These are phyloP conservation scores for Tyrophagus putrescentiae DNA, from an alignment of 1,140 invertebrate genomes.

Conservation along the genomic window DNA sequence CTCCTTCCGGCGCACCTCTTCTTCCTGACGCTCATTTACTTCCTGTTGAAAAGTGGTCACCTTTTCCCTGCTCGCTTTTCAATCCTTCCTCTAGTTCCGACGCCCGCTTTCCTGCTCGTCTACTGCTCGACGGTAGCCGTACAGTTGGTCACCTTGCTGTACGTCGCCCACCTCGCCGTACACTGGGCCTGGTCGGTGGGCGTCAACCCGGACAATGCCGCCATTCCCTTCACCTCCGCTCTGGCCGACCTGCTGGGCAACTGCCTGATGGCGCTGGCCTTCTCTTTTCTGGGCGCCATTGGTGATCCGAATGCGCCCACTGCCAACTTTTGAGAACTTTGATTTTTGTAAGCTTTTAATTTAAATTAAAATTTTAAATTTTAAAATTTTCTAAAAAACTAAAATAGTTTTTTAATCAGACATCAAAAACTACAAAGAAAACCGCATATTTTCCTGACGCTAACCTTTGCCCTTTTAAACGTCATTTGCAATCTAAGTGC, in stretches of 20 bases:
- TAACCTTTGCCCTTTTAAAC: no score
- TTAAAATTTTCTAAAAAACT: no score
- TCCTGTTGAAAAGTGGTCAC: slow-evolving; percentile 41
- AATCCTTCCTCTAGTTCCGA: slow-evolving; percentile 44
- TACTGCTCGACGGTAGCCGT: slow-evolving; percentile 57
- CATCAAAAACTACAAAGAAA: no score
- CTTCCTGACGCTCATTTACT: slow-evolving; percentile 69
- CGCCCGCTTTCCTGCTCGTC: slow-evolving; percentile 54
- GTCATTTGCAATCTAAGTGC: no score
- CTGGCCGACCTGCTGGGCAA: slow-evolving; percentile 83
- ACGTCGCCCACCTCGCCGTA: slow-evolving; percentile 69
- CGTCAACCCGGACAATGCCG: slow-evolving; percentile 50
- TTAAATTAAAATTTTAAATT: no score
- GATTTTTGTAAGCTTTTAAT: no score
- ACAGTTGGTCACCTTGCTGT: slow-evolving; percentile 29
- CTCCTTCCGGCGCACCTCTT: slow-evolving; percentile 83
- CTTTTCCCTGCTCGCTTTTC: slow-evolving; percentile 24
- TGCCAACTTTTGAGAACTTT: no score
- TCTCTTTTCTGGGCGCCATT: slow-evolving; percentile 33
- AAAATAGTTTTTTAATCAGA: no score
- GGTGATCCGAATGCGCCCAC: slow-evolving; percentile 9
- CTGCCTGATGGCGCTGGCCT: slow-evolving; percentile 60
- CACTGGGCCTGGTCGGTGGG: slow-evolving; percentile 60
- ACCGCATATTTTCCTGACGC: no score
- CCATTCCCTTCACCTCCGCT: slow-evolving; percentile 73